These are phyloP conservation scores for Carettochelys insculpta DNA, from an alignment of 2,113 vertebrate species.

Conservation along the genomic window DNA sequence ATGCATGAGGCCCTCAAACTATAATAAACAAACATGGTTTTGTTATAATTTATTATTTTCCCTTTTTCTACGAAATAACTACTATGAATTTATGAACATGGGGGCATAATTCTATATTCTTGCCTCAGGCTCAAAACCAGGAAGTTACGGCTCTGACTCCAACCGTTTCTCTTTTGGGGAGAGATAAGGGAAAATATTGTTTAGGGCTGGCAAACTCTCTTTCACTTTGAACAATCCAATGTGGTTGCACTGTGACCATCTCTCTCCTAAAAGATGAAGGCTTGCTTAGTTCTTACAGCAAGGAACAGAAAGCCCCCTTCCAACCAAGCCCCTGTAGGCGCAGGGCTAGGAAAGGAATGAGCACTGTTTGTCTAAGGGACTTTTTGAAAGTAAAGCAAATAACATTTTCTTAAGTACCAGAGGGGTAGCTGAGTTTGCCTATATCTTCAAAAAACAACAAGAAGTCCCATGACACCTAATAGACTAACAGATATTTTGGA, in stretches of 20 bases:
- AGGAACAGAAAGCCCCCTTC: not conserved
- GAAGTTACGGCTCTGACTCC: too few species aligned
- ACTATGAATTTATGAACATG: too few species aligned
- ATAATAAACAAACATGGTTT: too few species aligned
- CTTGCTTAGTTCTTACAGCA: not conserved
- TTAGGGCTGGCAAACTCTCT: not conserved
- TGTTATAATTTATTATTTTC: too few species aligned
- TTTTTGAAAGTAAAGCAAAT: not conserved
- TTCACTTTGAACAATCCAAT: not conserved
- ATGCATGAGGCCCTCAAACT: too few species aligned
- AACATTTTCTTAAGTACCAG: slow-evolving; percentile 3
- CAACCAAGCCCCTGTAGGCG: not conserved
- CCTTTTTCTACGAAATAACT: too few species aligned
- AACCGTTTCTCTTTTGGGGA: not conserved
- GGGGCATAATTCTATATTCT: too few species aligned
- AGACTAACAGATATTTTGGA: too few species aligned
- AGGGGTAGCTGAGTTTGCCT: too few species aligned
- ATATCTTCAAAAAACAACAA: too few species aligned
- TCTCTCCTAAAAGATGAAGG: not conserved
- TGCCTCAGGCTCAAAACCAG: too few species aligned
- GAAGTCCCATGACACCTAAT: too few species aligned
- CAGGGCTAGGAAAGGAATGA: not conserved
- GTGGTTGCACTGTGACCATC: not conserved
- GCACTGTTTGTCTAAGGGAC: not conserved
- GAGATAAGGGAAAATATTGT: not conserved